Evolutionary conservation across 2,797 vertebrate species (phyloP).

Genomic region (Peromyscus melanophrys): DNA sequence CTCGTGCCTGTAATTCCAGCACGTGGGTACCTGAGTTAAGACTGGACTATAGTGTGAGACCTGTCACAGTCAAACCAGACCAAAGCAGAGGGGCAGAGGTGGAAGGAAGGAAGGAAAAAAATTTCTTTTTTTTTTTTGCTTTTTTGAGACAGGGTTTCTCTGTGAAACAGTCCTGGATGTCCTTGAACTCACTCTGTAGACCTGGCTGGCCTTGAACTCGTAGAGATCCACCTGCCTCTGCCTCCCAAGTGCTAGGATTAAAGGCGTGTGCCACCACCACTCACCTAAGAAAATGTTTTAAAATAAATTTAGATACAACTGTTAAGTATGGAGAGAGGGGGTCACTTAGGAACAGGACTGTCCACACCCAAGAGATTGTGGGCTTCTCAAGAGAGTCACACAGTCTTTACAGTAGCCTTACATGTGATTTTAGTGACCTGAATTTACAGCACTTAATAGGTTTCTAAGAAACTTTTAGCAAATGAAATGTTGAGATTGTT

Average conservation of each 20-base stretch:
- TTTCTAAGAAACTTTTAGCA: not conserved
- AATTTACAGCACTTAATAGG: not conserved
- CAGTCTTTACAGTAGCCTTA: not conserved
- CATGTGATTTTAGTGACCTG: not conserved
- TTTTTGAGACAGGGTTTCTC: too few species aligned
- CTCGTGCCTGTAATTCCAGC: not conserved
- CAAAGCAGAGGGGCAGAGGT: not conserved
- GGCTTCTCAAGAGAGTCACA: not conserved
- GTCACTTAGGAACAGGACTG: not conserved
- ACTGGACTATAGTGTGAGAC: not conserved
- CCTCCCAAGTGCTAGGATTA: too few species aligned
- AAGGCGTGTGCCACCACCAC: too few species aligned
- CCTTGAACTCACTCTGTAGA: too few species aligned
- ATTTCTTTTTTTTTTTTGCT: not conserved
- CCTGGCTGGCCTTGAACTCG: too few species aligned
- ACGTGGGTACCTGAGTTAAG: not conserved
- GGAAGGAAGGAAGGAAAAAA: not conserved
- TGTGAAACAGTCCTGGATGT: too few species aligned
- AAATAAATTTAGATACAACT: not conserved
- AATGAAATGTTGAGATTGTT: not conserved
- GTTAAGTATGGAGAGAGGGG: not conserved
- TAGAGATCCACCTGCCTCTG: too few species aligned
- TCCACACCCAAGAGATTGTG: not conserved
- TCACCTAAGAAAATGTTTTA: not conserved
- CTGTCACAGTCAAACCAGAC: not conserved